A percentile compares a stretch with the other conserved stretches of the same genome.
Evolutionary conservation across 2,888 invertebrate species (phyloP).

Genomic region (Ennomos quercinarius): DNA sequence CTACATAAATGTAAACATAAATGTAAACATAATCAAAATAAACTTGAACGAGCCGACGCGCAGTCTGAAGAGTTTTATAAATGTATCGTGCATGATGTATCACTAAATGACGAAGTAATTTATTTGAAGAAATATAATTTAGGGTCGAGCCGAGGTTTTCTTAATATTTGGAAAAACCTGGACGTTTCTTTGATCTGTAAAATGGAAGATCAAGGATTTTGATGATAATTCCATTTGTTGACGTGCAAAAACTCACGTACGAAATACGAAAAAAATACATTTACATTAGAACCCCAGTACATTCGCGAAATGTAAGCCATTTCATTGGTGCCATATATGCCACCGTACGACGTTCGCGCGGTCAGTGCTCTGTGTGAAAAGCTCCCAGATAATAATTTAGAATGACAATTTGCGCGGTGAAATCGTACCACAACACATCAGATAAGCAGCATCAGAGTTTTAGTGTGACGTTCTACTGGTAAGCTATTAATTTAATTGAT

Average conservation of each 20-base stretch:
- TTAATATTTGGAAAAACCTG: slow-evolving; percentile 33
- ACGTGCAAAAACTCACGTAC: not conserved
- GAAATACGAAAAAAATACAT: too few species aligned
- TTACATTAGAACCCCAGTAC: too few species aligned
- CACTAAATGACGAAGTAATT: slow-evolving; percentile 10
- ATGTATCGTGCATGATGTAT: slow-evolving; percentile 45
- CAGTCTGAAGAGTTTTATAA: slow-evolving; percentile 62
- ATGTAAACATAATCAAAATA: slow-evolving; percentile 51
- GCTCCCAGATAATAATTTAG: too few species aligned
- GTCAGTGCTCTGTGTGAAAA: too few species aligned
- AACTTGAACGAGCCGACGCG: slow-evolving; percentile 55
- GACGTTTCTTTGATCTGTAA: slow-evolving; percentile 16
- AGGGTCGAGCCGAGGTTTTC: slow-evolving; percentile 27
- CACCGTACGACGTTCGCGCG: too few species aligned
- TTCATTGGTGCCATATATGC: too few species aligned
- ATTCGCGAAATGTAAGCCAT: too few species aligned
- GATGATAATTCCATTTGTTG: not conserved
- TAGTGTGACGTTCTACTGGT: too few species aligned
- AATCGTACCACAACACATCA: too few species aligned
- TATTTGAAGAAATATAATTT: slow-evolving; percentile 33
- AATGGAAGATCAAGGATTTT: slow-evolving; percentile 7
- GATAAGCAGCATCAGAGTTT: too few species aligned
- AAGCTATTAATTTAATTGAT: too few species aligned
- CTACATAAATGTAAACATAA: slow-evolving; percentile 46
- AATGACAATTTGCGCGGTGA: too few species aligned